These are phyloP conservation scores for Mionectes macconnelli DNA, from an alignment of 2,113 vertebrate species.

Conservation along the genomic window DNA sequence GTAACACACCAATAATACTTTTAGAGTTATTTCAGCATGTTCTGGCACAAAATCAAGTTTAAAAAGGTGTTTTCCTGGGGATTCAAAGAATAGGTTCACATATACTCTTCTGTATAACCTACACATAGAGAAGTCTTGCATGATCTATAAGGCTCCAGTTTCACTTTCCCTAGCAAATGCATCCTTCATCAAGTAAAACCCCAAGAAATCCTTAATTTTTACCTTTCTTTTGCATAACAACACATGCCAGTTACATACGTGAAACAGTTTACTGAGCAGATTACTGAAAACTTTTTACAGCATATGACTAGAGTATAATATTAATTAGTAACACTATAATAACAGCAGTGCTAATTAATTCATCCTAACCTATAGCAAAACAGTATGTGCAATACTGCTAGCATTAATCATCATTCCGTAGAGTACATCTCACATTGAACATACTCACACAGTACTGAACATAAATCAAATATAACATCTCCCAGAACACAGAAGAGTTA, in stretches of 20 bases:
- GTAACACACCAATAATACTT: background rate
- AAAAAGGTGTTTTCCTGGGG: background rate
- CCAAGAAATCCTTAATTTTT: background rate
- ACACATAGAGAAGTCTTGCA: fast-evolving
- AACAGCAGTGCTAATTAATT: slow-evolving; percentile 43
- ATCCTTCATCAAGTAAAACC: background rate
- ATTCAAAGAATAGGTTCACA: background rate
- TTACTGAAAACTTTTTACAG: background rate
- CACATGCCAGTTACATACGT: background rate
- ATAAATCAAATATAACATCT: background rate
- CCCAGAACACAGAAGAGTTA: background rate
- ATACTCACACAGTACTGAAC: background rate
- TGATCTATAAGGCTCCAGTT: background rate
- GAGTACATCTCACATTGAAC: background rate
- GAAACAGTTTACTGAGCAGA: background rate
- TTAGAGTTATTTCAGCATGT: background rate
- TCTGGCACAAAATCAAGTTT: background rate
- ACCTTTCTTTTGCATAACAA: background rate
- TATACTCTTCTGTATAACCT: background rate
- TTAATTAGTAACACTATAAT: slow-evolving; percentile 19
- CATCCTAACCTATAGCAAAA: slow-evolving; percentile 1
- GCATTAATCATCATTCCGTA: background rate
- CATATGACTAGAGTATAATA: background rate
- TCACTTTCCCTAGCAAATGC: background rate
- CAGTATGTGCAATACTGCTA: background rate